phyloP scores from a whole-genome alignment of 1,140 invertebrate species.

The Leptopilina boulardi region DNA sequence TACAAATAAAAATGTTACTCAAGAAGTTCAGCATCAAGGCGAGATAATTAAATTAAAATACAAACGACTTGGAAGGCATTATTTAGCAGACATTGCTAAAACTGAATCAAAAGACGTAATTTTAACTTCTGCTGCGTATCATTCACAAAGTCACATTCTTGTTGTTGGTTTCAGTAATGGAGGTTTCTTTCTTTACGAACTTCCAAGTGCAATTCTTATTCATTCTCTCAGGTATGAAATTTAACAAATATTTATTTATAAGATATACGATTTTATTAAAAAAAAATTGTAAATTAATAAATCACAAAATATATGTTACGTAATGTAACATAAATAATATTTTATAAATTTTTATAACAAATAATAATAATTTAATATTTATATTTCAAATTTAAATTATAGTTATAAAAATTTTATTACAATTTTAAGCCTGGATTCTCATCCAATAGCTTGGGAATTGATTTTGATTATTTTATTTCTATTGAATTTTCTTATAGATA shows the following conservation, averaged over 20 bases:
- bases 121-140: slow-evolving; percentile 88
- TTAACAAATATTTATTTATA: neutral
- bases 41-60: slow-evolving; percentile 80
- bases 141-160: slow-evolving; percentile 86
- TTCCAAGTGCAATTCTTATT: slow-evolving; percentile 94
- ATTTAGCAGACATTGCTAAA: slow-evolving; percentile 82
- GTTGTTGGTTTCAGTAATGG: slow-evolving; percentile 86
- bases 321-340: too few species aligned
- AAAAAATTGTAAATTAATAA: too few species aligned
- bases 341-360: too few species aligned
- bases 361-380: too few species aligned
- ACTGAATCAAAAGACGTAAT: slow-evolving; percentile 79
- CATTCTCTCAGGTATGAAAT: slow-evolving; percentile 86
- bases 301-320: too few species aligned
- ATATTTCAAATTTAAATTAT: too few species aligned
- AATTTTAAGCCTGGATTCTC: too few species aligned
- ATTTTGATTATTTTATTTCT: too few species aligned
- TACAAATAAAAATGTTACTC: slow-evolving; percentile 22
- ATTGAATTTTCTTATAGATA: too few species aligned
- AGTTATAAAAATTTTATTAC: too few species aligned
- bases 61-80: slow-evolving; percentile 83
- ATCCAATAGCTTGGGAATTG: too few species aligned
- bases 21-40: slow-evolving; percentile 39
- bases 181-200: slow-evolving; percentile 92
- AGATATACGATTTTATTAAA: too few species aligned